Percentiles rank a stretch among this genome's conserved stretches.
Conservation (phyloP, 2,113 vertebrate species). For the Myodes glareolus region DNA sequence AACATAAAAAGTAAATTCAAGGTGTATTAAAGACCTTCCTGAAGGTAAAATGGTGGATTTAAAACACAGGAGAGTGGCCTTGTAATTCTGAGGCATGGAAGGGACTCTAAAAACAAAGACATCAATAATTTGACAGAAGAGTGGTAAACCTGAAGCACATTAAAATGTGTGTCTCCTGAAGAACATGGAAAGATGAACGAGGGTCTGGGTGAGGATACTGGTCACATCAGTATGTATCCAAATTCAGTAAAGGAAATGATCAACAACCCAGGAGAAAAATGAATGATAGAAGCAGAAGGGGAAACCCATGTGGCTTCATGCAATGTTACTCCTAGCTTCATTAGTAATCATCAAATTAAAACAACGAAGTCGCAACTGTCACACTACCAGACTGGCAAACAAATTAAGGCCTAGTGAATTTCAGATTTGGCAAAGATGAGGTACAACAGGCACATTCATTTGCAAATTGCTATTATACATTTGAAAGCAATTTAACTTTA, state of each 20-base stretch:
- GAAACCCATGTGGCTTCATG: background rate
- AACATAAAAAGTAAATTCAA: background rate
- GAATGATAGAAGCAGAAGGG: background rate
- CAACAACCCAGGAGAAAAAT: background rate
- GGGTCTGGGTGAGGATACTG: background rate
- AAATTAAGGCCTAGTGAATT: background rate
- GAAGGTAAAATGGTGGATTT: background rate
- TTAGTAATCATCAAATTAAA: background rate
- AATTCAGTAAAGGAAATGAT: background rate
- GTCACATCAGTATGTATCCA: background rate
- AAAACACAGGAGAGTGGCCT: background rate
- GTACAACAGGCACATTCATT: background rate
- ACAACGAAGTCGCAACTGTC: background rate
- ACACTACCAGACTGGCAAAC: background rate
- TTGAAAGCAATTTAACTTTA: background rate
- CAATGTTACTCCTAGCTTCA: background rate
- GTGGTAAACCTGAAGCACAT: background rate
- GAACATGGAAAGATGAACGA: background rate
- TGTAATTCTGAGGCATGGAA: background rate
- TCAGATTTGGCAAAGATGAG: slow-evolving; percentile 25
- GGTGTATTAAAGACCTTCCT: background rate
- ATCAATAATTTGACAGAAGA: background rate
- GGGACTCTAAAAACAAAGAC: background rate
- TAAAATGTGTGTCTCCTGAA: background rate
- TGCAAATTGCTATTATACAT: background rate